These are phyloP conservation scores for Cottoperca gobio DNA, from an alignment of 2,797 vertebrate species.

Conservation along the genomic window DNA sequence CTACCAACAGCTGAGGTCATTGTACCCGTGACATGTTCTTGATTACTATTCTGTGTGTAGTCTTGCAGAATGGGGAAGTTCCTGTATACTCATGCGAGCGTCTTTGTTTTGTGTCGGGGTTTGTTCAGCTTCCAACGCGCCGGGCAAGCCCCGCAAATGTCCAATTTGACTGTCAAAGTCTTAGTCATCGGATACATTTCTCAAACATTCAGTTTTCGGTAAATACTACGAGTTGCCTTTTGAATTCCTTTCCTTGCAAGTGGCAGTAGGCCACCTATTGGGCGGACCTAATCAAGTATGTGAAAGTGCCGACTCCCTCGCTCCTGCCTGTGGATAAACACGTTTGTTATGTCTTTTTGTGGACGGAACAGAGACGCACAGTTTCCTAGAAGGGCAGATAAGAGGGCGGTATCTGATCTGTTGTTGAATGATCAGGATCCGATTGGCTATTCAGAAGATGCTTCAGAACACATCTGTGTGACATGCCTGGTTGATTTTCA, in stretches of 20 bases:
- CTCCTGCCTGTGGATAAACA: constrained; percentile 3
- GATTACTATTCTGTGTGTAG: not conserved
- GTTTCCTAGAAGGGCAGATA: constrained; percentile 23
- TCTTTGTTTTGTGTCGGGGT: not conserved
- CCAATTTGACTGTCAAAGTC: constrained; percentile 15
- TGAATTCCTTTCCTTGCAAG: not conserved
- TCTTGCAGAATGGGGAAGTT: constrained; percentile 9
- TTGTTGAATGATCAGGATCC: constrained; percentile 14
- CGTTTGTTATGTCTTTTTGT: constrained; percentile 43
- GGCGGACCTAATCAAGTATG: not conserved
- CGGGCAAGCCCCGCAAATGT: not conserved
- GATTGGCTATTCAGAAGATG: constrained; percentile 16
- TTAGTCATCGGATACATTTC: constrained; percentile 20
- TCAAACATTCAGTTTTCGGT: not conserved
- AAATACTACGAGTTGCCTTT: not conserved
- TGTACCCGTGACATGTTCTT: not conserved
- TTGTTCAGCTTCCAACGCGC: constrained; percentile 17
- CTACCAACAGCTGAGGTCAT: not conserved
- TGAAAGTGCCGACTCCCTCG: constrained; percentile 3
- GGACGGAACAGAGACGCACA: constrained; percentile 1
- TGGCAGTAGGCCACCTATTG: not conserved
- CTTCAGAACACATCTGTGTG: constrained; percentile 30
- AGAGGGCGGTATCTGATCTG: constrained; percentile 15
- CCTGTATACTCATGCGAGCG: constrained; percentile 7
- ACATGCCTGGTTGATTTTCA: constrained; percentile 18